These are phyloP conservation scores for Melipona quadrifasciata DNA, from an alignment of 1,140 invertebrate species.

Conservation along the genomic window DNA sequence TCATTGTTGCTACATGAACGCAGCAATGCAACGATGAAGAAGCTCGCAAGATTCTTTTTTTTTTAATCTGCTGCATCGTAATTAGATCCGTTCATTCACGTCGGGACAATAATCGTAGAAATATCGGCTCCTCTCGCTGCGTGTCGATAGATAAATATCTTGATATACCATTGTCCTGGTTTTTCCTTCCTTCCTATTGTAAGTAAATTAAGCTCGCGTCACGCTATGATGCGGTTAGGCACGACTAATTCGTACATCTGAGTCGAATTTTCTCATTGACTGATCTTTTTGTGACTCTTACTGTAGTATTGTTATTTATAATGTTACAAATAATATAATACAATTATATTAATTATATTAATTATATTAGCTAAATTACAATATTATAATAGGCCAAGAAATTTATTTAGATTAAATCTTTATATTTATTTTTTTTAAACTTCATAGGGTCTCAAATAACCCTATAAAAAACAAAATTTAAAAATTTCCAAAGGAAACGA, in stretches of 20 bases:
- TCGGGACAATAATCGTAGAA: conserved; percentile 23
- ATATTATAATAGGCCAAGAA: too few species aligned
- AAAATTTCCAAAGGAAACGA: too few species aligned
- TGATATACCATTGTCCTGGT: conserved; percentile 30
- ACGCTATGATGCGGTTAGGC: conserved; percentile 22
- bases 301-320: background rate
- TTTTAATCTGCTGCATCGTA: conserved; percentile 8
- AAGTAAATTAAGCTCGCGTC: conserved; percentile 47
- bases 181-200: conserved; percentile 37
- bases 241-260: conserved; percentile 39
- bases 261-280: background rate
- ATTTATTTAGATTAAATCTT: too few species aligned
- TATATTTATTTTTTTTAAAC: too few species aligned
- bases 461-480: too few species aligned
- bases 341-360: too few species aligned
- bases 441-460: too few species aligned
- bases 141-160: conserved; percentile 24
- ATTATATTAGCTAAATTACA: too few species aligned
- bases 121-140: conserved; percentile 1
- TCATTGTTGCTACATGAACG: background rate
- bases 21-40: background rate
- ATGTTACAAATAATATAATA: background rate
- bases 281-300: background rate
- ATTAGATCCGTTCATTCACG: conserved; percentile 27
- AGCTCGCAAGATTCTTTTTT: background rate